A percentile compares a stretch with the other conserved stretches of the same genome.
phyloP scores from a whole-genome alignment of 2,113 vertebrate species.

The Sminthopsis crassicaudata region DNA sequence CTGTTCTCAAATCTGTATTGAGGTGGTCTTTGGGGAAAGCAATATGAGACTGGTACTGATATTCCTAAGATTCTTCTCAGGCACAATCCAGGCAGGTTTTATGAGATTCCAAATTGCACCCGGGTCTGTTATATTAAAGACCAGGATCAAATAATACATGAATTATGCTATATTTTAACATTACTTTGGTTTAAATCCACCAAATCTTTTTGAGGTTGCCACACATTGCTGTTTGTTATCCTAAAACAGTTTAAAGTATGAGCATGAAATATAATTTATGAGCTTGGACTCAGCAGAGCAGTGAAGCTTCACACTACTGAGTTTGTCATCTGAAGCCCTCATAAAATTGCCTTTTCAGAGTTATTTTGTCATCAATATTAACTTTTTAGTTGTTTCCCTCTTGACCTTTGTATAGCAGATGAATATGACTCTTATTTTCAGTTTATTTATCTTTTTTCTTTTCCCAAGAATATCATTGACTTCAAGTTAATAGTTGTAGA shows the following conservation, averaged over 20 bases:
- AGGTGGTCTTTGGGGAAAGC: background rate
- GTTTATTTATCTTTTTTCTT: conserved; percentile 32
- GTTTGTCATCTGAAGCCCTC: conserved; percentile 48
- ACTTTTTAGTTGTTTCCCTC: conserved; percentile 44
- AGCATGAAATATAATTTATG: conserved; percentile 41
- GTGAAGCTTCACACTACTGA: conserved; percentile 46
- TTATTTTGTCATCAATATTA: conserved; percentile 16
- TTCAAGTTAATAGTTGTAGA: conserved; percentile 22
- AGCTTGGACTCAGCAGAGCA: conserved; percentile 34
- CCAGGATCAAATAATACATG: background rate
- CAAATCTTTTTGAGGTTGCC: background rate
- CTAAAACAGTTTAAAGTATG: conserved; percentile 56
- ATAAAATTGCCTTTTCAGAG: conserved; percentile 52
- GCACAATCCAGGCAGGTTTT: background rate
- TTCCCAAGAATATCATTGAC: background rate
- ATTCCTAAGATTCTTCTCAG: background rate
- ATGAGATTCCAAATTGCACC: background rate
- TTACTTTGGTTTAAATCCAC: background rate
- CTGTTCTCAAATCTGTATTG: background rate
- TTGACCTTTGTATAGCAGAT: conserved; percentile 43
- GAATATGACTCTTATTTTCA: conserved; percentile 51
- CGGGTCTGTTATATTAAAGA: background rate
- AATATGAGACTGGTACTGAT: background rate
- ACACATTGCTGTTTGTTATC: background rate
- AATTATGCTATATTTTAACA: background rate